A percentile compares a stretch with the other conserved stretches of the same genome.
Evolutionary conservation across 2,888 invertebrate species (phyloP).

Genomic region (Drosophila quinaria): DNA sequence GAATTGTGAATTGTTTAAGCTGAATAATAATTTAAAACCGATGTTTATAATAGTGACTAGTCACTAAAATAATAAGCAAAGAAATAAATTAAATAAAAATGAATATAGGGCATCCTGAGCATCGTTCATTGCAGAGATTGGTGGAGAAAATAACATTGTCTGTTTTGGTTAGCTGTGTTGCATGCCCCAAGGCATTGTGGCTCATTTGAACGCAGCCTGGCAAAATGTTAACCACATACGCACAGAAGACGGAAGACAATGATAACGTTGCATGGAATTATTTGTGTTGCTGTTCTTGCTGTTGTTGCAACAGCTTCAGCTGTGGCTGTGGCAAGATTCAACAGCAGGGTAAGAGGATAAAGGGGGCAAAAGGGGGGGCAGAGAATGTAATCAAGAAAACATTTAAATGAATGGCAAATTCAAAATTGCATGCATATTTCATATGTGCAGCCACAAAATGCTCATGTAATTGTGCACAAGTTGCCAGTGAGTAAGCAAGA

Average conservation of each 20-base stretch:
- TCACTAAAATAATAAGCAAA: too few species aligned
- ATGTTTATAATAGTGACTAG: too few species aligned
- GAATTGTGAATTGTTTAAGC: too few species aligned
- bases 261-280: constrained; percentile 69
- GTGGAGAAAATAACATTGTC: constrained; percentile 2
- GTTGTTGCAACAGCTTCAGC: constrained; percentile 16
- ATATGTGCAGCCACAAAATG: constrained; percentile 78
- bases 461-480: constrained; percentile 72
- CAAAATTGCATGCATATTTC: constrained; percentile 80
- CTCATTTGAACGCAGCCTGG: constrained; percentile 65
- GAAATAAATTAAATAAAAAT: neutral
- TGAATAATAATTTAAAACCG: too few species aligned
- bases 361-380: constrained; percentile 17
- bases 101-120: constrained; percentile 10
- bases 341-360: neutral
- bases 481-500: constrained; percentile 26
- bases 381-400: constrained; percentile 78
- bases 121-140: neutral
- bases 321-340: constrained; percentile 27
- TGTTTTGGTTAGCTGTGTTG: constrained; percentile 36
- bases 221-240: constrained; percentile 55
- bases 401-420: constrained; percentile 79
- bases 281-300: constrained; percentile 41
- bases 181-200: constrained; percentile 64
- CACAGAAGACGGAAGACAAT: constrained; percentile 58